phyloP scores from a whole-genome alignment of 2,888 invertebrate species.

The Coecobrya sp. region DNA sequence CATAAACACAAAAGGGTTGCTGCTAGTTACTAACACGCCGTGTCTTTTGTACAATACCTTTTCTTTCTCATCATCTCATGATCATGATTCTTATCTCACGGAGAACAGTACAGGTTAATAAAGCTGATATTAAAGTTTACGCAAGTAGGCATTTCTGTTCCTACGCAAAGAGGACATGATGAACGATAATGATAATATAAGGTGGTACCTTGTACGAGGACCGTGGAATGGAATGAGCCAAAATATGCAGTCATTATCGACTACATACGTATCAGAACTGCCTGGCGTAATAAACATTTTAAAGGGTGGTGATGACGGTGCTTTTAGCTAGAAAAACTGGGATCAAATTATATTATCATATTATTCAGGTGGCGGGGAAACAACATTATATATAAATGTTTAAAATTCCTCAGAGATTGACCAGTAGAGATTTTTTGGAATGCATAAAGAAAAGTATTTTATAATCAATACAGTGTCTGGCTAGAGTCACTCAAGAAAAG shows the following conservation, averaged over 20 bases:
- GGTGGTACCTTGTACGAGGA: conserved; percentile 23
- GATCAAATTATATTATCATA: conserved; percentile 63
- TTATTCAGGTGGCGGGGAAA: conserved; percentile 47
- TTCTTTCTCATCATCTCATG: conserved; percentile 36
- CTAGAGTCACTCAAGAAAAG: not conserved
- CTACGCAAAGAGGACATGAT: conserved; percentile 56
- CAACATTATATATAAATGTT: conserved; percentile 56
- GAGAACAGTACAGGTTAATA: conserved; percentile 61
- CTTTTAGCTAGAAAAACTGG: conserved; percentile 58
- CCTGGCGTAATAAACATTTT: not conserved
- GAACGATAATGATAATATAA: conserved; percentile 45
- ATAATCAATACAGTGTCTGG: conserved; percentile 22
- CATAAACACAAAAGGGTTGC: conserved; percentile 1
- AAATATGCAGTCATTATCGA: conserved; percentile 39
- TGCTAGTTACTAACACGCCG: conserved; percentile 10
- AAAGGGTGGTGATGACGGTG: not conserved
- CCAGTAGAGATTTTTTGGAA: not conserved
- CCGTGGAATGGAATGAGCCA: conserved; percentile 15
- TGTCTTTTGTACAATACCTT: conserved; percentile 75
- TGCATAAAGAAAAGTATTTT: conserved; percentile 12
- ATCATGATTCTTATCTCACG: conserved; percentile 44
- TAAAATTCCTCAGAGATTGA: conserved; percentile 71
- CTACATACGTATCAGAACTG: not conserved
- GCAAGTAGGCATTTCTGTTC: not conserved
- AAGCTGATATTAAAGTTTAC: conserved; percentile 42